Conservation (phyloP, 2,797 vertebrate species). For the Chaetodon trifasciatus region DNA sequence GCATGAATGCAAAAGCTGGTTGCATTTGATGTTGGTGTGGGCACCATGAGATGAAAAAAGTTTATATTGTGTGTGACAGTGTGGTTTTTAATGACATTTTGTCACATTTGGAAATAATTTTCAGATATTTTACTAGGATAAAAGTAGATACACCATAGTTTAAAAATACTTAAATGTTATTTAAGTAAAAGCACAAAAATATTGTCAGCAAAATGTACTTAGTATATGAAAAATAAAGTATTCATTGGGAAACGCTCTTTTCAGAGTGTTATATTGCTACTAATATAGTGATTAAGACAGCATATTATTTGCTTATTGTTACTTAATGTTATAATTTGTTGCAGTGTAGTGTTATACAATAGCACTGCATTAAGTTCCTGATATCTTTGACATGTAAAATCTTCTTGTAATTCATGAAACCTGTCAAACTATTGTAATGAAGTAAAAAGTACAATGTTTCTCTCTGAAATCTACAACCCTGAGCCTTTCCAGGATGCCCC, state of each 20-base stretch:
- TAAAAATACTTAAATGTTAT: not conserved
- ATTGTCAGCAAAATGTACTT: not conserved
- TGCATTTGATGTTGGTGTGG: not conserved
- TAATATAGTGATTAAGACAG: too few species aligned
- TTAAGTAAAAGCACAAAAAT: not conserved
- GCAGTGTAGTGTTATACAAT: not conserved
- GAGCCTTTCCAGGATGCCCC: too few species aligned
- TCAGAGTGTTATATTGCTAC: too few species aligned
- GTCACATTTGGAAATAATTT: not conserved
- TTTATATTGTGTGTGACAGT: not conserved
- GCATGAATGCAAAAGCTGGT: not conserved
- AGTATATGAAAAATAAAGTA: not conserved
- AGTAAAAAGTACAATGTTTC: too few species aligned
- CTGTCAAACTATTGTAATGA: too few species aligned
- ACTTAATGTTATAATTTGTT: not conserved
- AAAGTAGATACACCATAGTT: too few species aligned
- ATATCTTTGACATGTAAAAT: not conserved
- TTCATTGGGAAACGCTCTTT: not conserved
- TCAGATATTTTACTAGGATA: too few species aligned
- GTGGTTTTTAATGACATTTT: not conserved
- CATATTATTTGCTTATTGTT: not conserved
- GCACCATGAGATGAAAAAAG: not conserved
- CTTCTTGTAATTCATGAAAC: too few species aligned
- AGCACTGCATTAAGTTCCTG: not conserved
- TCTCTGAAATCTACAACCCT: too few species aligned